Base-by-base conservation (phyloP, 2,113 vertebrate genomes). In the Nansenia antarctica region DNA sequence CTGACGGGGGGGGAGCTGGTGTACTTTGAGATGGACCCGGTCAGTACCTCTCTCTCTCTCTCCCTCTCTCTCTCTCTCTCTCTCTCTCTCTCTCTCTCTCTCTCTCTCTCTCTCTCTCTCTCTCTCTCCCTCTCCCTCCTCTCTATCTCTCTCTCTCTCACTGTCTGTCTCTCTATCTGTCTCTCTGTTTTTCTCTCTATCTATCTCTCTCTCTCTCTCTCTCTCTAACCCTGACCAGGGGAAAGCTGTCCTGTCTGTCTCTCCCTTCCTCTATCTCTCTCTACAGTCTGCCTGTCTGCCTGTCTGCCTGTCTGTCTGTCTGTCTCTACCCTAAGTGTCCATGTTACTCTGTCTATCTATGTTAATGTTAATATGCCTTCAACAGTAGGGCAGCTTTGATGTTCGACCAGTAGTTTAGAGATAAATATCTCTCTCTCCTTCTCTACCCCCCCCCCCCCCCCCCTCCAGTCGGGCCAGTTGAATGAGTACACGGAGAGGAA, bases 21-120 rank as follows among this genome's bases (percentile, higher is more conserved):
- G 64, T 99, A 99, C 91, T 99, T 99, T 54, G 97, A 99, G 85
- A 99, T 98, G 98, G 98, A 98, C 81, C 96, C 98, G 3, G 98
- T 99, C 94, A 32, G 93, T 92, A 14, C 15, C 1, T n/a, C n/a
- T 47, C 15, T 14, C 6, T 1, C 45, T 20, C 6, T n/a, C 1
- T 47, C 5, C 5, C 15, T 30, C 9, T 18, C 49, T 24, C 22
- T 20, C 22, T 20, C 47, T 52, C 12, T 32, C 11, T 31, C 29
- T 5, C 30, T 5, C 30, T 12, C 12, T 6, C 9, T 7, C 26
- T 30, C 29, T 61, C 1, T 9, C 15, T 7, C 30, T 22, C 26
- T 29, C 37, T 30, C 4, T 30, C n/a, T 24, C 18, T n/a, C 3
- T 5, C 3, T 57, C 14, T 52, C 7, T 42, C 26, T 54, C 15